These are phyloP conservation scores for Garrulus glandarius DNA, from an alignment of 2,797 vertebrate genomes.

Conservation along the genomic window DNA sequence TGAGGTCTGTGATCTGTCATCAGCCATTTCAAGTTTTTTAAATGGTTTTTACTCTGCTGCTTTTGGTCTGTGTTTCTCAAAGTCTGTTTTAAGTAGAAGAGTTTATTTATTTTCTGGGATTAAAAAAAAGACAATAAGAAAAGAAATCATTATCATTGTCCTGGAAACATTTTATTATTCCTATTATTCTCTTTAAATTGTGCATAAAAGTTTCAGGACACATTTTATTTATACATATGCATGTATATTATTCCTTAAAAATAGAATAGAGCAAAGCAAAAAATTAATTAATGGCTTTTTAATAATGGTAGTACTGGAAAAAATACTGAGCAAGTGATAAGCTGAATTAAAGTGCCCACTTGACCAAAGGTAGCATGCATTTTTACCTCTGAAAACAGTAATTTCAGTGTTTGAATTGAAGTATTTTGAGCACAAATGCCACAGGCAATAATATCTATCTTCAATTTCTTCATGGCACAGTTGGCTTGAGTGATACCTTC, in stretches of 20 bases:
- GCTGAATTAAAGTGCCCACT: background rate
- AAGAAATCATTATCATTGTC: background rate
- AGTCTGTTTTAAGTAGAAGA: background rate
- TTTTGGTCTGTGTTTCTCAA: background rate
- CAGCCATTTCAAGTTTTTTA: background rate
- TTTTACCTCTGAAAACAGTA: conserved; percentile 47
- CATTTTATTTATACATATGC: background rate
- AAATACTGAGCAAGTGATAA: background rate
- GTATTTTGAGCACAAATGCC: conserved; percentile 46
- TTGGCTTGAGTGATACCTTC: conserved; percentile 45
- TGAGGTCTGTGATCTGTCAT: background rate
- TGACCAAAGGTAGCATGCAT: background rate
- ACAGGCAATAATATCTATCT: conserved; percentile 55
- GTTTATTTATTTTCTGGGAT: background rate
- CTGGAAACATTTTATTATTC: background rate
- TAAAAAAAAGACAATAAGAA: background rate
- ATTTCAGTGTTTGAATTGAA: conserved; percentile 49
- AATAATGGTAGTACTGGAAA: background rate
- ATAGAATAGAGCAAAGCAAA: background rate
- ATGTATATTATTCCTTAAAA: background rate
- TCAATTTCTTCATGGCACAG: conserved; percentile 55
- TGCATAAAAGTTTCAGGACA: background rate
- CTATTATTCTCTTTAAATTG: background rate
- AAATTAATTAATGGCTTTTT: background rate
- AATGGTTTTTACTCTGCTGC: background rate